Conservation (phyloP, 2,888 invertebrate species). For the Orchestes rusci region DNA sequence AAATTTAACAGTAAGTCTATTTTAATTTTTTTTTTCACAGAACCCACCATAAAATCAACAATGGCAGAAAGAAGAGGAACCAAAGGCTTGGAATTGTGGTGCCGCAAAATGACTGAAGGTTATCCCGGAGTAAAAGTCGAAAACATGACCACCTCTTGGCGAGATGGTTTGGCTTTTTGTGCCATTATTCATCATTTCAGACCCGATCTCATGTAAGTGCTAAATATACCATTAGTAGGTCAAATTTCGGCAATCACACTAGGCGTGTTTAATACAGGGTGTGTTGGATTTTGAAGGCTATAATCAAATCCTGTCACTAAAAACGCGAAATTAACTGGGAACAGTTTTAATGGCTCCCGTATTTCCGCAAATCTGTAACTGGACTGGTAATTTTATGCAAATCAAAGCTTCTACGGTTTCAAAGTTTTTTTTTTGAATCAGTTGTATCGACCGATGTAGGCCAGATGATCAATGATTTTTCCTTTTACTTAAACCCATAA, state of each 20-base stretch:
- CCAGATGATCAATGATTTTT: too few species aligned
- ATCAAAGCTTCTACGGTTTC: too few species aligned
- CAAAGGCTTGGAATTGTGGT: constrained; percentile 89
- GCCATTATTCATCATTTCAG: constrained; percentile 93
- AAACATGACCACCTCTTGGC: constrained; percentile 95
- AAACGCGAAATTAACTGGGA: too few species aligned
- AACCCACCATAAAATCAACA: neutral
- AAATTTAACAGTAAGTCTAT: neutral
- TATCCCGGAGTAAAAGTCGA: constrained; percentile 85
- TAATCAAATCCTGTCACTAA: too few species aligned
- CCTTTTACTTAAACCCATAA: too few species aligned
- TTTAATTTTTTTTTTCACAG: neutral
- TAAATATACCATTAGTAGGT: neutral
- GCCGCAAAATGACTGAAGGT: constrained; percentile 79
- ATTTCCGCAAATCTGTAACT: too few species aligned
- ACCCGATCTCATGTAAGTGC: constrained; percentile 90
- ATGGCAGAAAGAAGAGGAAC: constrained; percentile 83
- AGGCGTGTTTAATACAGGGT: too few species aligned
- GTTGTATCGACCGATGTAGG: too few species aligned
- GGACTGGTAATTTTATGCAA: too few species aligned
- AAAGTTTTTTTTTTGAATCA: too few species aligned
- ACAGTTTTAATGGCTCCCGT: too few species aligned
- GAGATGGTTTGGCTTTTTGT: constrained; percentile 92
- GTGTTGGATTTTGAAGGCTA: too few species aligned
- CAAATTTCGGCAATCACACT: neutral